Conservation (phyloP, 2,888 invertebrate species). For the Trissolcus brochymenae region DNA sequence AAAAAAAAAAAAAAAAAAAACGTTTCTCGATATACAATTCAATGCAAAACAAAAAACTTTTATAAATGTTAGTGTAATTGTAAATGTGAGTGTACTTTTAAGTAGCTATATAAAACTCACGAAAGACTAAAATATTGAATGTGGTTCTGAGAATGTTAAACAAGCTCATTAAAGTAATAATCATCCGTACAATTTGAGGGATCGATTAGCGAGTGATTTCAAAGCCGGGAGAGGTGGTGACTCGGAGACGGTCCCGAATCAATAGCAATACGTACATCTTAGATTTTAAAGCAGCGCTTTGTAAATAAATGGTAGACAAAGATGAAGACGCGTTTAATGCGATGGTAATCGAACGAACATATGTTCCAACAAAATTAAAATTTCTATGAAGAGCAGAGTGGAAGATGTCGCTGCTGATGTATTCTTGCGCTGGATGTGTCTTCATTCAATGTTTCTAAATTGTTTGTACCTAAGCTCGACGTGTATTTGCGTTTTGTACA, state of each 20-base stretch:
- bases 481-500: constrained; percentile 33
- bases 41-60: constrained; percentile 32
- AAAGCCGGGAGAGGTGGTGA: neutral
- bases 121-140: constrained; percentile 33
- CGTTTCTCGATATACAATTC: constrained; percentile 14
- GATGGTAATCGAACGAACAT: neutral
- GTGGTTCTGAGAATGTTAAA: constrained; percentile 20
- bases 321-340: too few species aligned
- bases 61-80: constrained; percentile 47
- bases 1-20: too few species aligned
- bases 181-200: constrained; percentile 20
- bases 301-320: constrained; percentile 23
- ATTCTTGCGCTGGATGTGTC: constrained; percentile 7
- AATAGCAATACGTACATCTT: constrained; percentile 55
- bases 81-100: constrained; percentile 33
- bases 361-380: neutral
- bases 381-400: constrained; percentile 6
- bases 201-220: constrained; percentile 45
- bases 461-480: constrained; percentile 10
- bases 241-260: constrained; percentile 15
- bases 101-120: constrained; percentile 43
- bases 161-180: constrained; percentile 28
- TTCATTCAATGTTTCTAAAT: constrained; percentile 15
- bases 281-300: constrained; percentile 48
- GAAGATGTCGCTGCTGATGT: constrained; percentile 39